Conservation (phyloP, 2,888 invertebrate genomes). For the Eupithecia exiguata region DNA sequence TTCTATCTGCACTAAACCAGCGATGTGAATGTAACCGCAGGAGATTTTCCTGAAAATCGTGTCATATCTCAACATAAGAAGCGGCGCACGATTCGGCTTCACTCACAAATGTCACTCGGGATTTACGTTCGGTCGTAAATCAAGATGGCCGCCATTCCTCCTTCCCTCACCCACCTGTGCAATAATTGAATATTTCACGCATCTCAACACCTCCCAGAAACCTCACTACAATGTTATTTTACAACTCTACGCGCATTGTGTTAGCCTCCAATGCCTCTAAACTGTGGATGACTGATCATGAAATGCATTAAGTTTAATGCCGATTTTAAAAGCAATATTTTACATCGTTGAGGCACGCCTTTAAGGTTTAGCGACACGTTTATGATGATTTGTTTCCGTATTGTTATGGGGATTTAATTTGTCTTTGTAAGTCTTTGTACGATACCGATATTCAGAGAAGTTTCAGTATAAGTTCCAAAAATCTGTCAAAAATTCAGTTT, state of each 20-base stretch:
- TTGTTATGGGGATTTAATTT: slow-evolving; percentile 60
- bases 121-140: slow-evolving; percentile 82
- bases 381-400: slow-evolving; percentile 83
- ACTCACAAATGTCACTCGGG: slow-evolving; percentile 80
- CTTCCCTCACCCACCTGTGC: slow-evolving; percentile 69
- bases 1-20: slow-evolving; percentile 45
- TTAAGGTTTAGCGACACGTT: slow-evolving; percentile 72
- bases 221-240: slow-evolving; percentile 80
- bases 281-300: slow-evolving; percentile 82
- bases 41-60: slow-evolving; percentile 70
- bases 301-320: slow-evolving; percentile 79
- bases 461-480: no score
- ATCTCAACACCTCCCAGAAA: slow-evolving; percentile 79
- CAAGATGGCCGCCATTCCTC: slow-evolving; percentile 76
- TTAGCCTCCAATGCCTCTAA: slow-evolving; percentile 82
- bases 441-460: slow-evolving; percentile 52
- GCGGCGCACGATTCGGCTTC: slow-evolving; percentile 64
- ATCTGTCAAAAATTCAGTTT: no score
- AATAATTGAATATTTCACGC: slow-evolving; percentile 83
- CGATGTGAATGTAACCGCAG: slow-evolving; percentile 59
- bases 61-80: slow-evolving; percentile 62
- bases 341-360: slow-evolving; percentile 76
- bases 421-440: slow-evolving; percentile 53
- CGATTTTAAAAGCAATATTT: slow-evolving; percentile 82
- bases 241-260: slow-evolving; percentile 76